These are phyloP conservation scores for Andricus grossulariae DNA, from an alignment of 1,140 invertebrate genomes.

Conservation along the genomic window DNA sequence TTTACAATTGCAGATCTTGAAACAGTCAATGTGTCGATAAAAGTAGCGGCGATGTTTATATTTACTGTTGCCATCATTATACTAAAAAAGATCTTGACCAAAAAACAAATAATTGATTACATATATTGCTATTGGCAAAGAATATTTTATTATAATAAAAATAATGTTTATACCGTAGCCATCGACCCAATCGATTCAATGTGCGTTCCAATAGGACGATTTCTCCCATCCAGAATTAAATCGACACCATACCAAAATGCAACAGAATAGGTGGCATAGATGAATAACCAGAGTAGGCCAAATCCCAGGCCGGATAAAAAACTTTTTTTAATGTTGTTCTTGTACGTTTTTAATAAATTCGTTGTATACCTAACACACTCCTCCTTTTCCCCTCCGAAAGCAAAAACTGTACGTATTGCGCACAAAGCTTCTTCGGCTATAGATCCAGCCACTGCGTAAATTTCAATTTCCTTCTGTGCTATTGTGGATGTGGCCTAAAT, in stretches of 20 bases:
- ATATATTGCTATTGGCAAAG: no score
- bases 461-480: slow-evolving; percentile 79
- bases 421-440: slow-evolving; percentile 89
- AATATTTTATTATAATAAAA: no score
- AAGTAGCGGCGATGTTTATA: slow-evolving; percentile 87
- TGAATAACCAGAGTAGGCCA: slow-evolving; percentile 85
- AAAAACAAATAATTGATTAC: neutral
- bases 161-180: slow-evolving; percentile 77
- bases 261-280: slow-evolving; percentile 85
- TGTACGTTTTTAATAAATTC: slow-evolving; percentile 79
- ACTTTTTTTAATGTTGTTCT: slow-evolving; percentile 83
- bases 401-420: slow-evolving; percentile 86
- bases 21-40: slow-evolving; percentile 84
- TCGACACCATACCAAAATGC: slow-evolving; percentile 91
- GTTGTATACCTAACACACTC: slow-evolving; percentile 83
- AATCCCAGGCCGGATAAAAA: slow-evolving; percentile 83
- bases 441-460: slow-evolving; percentile 85
- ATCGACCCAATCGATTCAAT: slow-evolving; percentile 80
- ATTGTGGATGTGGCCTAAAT: slow-evolving; percentile 46
- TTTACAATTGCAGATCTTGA: slow-evolving; percentile 86
- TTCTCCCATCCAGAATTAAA: slow-evolving; percentile 79
- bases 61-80: slow-evolving; percentile 88
- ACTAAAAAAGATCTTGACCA: slow-evolving; percentile 82
- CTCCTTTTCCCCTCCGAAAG: slow-evolving; percentile 86
- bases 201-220: slow-evolving; percentile 73